Base-by-base conservation (phyloP, 1,140 invertebrate genomes). In the Hypsibius dujardini region DNA sequence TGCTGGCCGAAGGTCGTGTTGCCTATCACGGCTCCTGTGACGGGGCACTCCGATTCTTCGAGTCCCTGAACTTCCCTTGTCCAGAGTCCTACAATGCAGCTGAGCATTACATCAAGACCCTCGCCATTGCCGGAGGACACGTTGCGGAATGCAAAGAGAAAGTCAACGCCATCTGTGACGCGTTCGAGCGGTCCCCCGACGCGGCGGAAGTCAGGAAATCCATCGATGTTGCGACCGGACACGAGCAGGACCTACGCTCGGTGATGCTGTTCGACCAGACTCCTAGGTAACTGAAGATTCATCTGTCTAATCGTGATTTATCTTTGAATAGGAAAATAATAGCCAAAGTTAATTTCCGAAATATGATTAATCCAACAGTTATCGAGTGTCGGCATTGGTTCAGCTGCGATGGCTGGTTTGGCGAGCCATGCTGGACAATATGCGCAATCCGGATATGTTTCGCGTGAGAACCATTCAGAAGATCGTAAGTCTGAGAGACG, bases 151-250 rank as follows among this genome's bases (percentile, higher is more conserved):
- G 62, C 62, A 12, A 45, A 3, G 62, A 67, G 62, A 12, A 67
- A 42, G 74, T 91, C 59, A 84, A 88, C 73, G 85, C 85, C 72
- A 86, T 91, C 45, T 91, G 89, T 76, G 87, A 89, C 71, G 82
- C 84, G 15, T 92, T 89, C 77, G 83, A 82, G 60, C 79, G 78
- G 1, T 86, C 85, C 12, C 3, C 62, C 12, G 62, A 67, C 12
- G 62, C 62, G 12, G 62, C 62, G 3, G 62, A 67, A 67, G 62
- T 67, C 42, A 12, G 62, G 3, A 12, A 42, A 67, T 12, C 12
- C 7, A 12, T 67, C 7, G 62, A 67, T 12, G 62, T 7, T 12
- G 42, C 42, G 62, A 45, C 12, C 42, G 62, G 62, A 7, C 12
- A 42, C 12, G 62, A 67, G 42, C 3, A 7, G 3, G 62, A 67